A percentile compares a stretch with the other conserved stretches of the same genome.
phyloP scores from a whole-genome alignment of 1,140 invertebrate species.

The Homalodisca vitripennis region DNA sequence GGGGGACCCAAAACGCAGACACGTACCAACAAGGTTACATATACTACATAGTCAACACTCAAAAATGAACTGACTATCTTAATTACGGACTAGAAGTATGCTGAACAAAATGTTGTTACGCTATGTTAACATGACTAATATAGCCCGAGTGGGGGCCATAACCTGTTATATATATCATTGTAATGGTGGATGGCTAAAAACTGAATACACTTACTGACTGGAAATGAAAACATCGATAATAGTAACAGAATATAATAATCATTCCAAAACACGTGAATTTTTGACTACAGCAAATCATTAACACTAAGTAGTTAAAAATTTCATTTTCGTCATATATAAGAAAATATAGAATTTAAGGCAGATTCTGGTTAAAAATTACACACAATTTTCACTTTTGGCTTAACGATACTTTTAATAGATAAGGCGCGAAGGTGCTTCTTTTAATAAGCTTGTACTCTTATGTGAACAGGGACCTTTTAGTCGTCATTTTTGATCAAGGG shows the following conservation, averaged over 20 bases:
- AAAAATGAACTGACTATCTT: slow-evolving; percentile 39
- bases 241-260: slow-evolving; percentile 44
- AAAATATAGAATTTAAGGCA: slow-evolving; percentile 67
- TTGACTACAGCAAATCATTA: slow-evolving; percentile 41
- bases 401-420: slow-evolving; percentile 54
- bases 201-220: slow-evolving; percentile 23
- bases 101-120: slow-evolving; percentile 33
- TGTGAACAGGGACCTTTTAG: slow-evolving; percentile 52
- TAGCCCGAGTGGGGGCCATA: slow-evolving; percentile 6
- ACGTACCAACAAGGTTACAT: slow-evolving; percentile 37
- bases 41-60: slow-evolving; percentile 41
- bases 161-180: slow-evolving; percentile 34
- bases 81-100: slow-evolving; percentile 38
- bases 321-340: slow-evolving; percentile 48
- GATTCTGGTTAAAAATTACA: slow-evolving; percentile 62
- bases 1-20: slow-evolving; percentile 29
- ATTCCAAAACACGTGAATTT: slow-evolving; percentile 41
- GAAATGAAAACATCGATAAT: slow-evolving; percentile 41
- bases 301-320: slow-evolving; percentile 43
- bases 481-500: slow-evolving; percentile 40
- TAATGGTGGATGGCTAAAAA: slow-evolving; percentile 32
- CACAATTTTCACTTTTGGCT: slow-evolving; percentile 55
- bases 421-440: slow-evolving; percentile 67
- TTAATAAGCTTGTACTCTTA: slow-evolving; percentile 71
- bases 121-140: slow-evolving; percentile 35